Conservation (phyloP, 2,113 vertebrate genomes). For the Seriola dumerili region DNA sequence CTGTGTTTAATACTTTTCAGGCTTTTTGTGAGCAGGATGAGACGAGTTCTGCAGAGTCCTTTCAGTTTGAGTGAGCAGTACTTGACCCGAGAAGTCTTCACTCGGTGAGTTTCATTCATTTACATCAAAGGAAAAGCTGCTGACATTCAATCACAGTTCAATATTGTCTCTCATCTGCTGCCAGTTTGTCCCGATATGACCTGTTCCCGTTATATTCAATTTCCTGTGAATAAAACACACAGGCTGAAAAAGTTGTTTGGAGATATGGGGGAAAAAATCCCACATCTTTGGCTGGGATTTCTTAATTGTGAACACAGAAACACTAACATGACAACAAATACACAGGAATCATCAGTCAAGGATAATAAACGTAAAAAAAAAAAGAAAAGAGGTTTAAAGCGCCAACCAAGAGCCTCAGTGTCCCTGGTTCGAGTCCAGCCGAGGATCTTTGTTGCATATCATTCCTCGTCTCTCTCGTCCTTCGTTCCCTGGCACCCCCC, state of each 20-base stretch:
- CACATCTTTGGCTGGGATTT: not conserved
- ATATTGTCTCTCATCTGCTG: not conserved
- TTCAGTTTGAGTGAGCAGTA: not conserved
- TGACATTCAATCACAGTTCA: not conserved
- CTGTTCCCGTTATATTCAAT: constrained; percentile 1
- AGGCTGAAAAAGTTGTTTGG: not conserved
- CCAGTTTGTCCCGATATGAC: not conserved
- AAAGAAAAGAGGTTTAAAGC: not conserved
- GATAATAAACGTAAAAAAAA: not conserved
- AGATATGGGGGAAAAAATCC: not conserved
- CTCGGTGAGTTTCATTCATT: not conserved
- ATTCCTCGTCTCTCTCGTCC: not conserved
- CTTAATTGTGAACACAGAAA: not conserved
- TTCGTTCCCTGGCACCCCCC: not conserved
- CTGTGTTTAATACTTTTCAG: no score
- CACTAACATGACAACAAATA: not conserved
- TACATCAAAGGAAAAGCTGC: constrained; percentile 3
- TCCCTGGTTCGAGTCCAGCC: not conserved
- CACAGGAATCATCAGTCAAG: not conserved
- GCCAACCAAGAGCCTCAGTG: no score
- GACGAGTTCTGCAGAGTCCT: not conserved
- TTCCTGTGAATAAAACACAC: not conserved
- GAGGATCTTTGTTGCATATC: not conserved
- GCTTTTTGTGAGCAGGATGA: not conserved
- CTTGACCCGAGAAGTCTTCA: not conserved